Base-by-base conservation (phyloP, 2,797 vertebrate species). In the Mus caroli region DNA sequence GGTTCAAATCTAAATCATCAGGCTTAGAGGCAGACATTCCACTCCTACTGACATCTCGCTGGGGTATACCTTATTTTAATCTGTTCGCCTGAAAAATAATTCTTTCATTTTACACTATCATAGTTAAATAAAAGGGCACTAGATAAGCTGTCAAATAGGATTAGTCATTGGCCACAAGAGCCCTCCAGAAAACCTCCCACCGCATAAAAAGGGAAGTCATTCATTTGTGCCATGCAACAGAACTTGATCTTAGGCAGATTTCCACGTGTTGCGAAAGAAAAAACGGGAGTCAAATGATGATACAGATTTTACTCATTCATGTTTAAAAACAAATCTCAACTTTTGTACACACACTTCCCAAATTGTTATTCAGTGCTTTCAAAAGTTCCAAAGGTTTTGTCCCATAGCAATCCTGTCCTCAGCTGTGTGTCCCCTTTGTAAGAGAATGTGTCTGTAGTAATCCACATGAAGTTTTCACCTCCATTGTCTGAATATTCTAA, bases 111-210 rank as follows among this genome's bases (percentile, higher is more conserved):
- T 46, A 46, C 15, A 62, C 3, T 50, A 46, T 67, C 31, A 54
- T 60, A 37, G 92, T 78, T 50, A 84, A 52, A 37, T 80, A 60
- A 94, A 62, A 80, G 76, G 12, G 76, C 10, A 43, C 82, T 93
- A 77, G 10, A 58, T 6, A 82, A 75, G 19, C 50, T 75, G 80
- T 76, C 71, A 80, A 85, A 26, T 28, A 64, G 17, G 34, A 64
- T 54, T 83, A 22, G 54, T 37, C 62, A 90, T 24, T 15, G 34
- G 31, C 14, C 28, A 14, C 15, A 52, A 73, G 3, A 46, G 6
- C 11, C 19, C 37, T 24, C 58, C 19, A 26, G 7, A 75, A 46
- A 24, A 88, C 13, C 8, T 0, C 20, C n/a, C 2, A 1, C 13
- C 4, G 0, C 2, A 43, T 13, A 31, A 43, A 54, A 50, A 64